Evolutionary conservation across 2,113 vertebrate genomes (phyloP).

Genomic region (Delphinapterus leucas): DNA sequence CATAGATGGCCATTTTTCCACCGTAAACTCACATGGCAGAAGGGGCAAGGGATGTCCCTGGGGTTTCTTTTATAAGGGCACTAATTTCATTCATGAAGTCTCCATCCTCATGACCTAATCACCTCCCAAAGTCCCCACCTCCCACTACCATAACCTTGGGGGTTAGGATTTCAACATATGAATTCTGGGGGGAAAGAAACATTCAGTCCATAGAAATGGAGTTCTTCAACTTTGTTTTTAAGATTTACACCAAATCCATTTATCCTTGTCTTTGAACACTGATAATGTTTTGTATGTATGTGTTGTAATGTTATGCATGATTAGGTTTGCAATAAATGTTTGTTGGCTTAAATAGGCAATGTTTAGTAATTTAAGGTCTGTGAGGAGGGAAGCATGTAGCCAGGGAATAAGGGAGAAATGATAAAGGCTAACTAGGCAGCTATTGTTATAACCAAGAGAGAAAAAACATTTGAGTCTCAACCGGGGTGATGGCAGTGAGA

Average conservation of each 20-base stretch:
- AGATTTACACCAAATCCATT: constrained; percentile 22
- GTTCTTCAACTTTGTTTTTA: not conserved
- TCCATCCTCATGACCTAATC: no score
- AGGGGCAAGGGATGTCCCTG: not conserved
- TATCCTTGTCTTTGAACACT: not conserved
- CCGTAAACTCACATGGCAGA: not conserved
- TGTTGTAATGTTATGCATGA: constrained; percentile 28
- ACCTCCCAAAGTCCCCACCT: not conserved
- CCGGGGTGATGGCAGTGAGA: not conserved
- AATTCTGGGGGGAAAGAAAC: not conserved
- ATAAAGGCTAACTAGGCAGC: not conserved
- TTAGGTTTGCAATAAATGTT: constrained; percentile 23
- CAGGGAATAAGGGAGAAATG: not conserved
- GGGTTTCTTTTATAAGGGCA: not conserved
- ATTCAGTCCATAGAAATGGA: not conserved
- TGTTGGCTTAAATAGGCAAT: not conserved
- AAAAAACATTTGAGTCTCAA: not conserved
- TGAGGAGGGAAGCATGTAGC: not conserved
- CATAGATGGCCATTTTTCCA: not conserved
- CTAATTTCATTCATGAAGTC: not conserved
- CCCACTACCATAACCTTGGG: not conserved
- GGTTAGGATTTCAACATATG: not conserved
- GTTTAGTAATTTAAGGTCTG: not conserved
- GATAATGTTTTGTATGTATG: not conserved
- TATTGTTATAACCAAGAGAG: not conserved